Conservation (phyloP, 1,140 invertebrate species). For the Triops cancriformis region DNA sequence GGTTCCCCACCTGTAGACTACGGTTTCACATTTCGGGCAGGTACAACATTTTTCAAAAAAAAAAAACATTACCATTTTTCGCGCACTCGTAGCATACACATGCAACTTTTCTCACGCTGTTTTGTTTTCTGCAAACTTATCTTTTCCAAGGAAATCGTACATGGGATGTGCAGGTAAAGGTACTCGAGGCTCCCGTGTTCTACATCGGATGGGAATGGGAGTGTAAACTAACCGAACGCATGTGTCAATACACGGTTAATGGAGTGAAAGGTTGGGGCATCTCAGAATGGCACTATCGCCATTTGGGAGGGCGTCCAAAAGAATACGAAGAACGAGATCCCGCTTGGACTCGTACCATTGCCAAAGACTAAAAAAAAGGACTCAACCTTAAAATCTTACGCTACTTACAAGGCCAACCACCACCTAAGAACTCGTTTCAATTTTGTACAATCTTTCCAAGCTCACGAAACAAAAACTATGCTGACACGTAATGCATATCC, state of each 20-base stretch:
- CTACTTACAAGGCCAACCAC: neutral
- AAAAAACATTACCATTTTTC: too few relatives aligned
- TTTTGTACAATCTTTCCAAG: too few relatives aligned
- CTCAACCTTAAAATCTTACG: neutral
- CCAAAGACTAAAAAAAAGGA: neutral
- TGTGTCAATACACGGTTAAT: conserved; percentile 53
- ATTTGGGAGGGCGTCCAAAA: conserved; percentile 41
- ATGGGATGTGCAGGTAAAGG: conserved; percentile 44
- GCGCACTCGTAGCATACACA: too few relatives aligned
- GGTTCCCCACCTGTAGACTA: conserved; percentile 52
- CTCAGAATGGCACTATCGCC: conserved; percentile 59
- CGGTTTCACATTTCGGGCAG: conserved; percentile 51
- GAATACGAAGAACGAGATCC: conserved; percentile 40
- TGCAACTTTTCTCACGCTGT: too few relatives aligned
- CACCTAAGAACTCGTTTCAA: neutral
- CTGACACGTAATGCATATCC: too few relatives aligned
- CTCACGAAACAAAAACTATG: too few relatives aligned
- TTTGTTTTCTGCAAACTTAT: neutral
- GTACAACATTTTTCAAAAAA: conserved; percentile 32
- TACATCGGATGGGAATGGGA: conserved; percentile 58
- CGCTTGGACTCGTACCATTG: conserved; percentile 37
- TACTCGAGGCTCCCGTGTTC: conserved; percentile 50
- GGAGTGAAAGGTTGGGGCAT: conserved; percentile 54
- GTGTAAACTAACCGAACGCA: conserved; percentile 55
- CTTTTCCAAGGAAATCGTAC: neutral